Conservation (phyloP, 2,113 vertebrate species). For the Festucalex cinctus region DNA sequence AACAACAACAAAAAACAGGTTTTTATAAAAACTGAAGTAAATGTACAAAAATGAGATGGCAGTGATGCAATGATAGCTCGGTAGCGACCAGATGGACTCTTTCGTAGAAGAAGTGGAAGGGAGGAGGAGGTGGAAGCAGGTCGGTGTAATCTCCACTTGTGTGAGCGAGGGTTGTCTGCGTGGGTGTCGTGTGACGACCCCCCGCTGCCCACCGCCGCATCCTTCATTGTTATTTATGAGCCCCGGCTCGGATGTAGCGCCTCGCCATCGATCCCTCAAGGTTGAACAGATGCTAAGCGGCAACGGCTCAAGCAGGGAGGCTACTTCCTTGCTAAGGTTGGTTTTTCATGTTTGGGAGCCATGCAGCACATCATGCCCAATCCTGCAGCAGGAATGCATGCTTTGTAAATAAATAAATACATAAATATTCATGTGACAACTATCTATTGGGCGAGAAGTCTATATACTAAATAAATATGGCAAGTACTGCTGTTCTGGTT, state of each 20-base stretch:
- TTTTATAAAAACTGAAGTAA: no score
- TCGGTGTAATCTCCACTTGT: conserved; percentile 68
- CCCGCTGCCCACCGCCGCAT: conserved; percentile 29
- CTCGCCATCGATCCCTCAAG: conserved; percentile 11
- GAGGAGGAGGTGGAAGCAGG: conserved; percentile 45
- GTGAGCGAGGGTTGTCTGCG: conserved; percentile 47
- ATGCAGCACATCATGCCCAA: no score
- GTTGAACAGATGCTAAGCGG: conserved; percentile 1
- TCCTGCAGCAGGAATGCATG: neutral
- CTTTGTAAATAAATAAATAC: neutral
- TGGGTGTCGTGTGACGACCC: conserved; percentile 53
- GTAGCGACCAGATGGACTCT: neutral
- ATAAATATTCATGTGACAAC: no score
- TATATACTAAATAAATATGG: no score
- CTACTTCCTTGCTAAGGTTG: neutral
- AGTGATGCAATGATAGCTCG: neutral
- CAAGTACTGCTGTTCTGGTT: neutral
- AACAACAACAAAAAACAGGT: no score
- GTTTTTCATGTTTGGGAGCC: no score
- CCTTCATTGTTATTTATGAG: conserved; percentile 79
- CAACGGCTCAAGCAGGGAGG: neutral
- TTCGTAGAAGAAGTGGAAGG: neutral
- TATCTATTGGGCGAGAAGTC: no score
- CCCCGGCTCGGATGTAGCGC: conserved; percentile 27
- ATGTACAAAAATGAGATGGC: neutral